Base-by-base conservation (phyloP, 2,113 vertebrate species). In the Oreochromis niloticus region DNA sequence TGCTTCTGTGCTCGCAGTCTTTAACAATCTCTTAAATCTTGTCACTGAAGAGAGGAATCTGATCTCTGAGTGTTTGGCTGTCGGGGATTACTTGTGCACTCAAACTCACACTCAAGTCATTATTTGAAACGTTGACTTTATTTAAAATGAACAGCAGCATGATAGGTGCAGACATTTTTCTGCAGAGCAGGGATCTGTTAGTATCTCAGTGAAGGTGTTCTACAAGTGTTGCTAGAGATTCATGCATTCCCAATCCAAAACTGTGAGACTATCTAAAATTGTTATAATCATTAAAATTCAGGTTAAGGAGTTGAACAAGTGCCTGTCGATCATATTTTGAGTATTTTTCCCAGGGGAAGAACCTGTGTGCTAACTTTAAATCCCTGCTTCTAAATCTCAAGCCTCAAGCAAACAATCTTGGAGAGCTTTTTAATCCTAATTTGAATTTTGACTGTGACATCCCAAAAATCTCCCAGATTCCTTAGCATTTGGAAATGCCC, bases 371-470 rank as follows among this genome's bases (percentile, higher is more conserved):
- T 55, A 75, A 41, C 59, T 9, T 68, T 48, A 80, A 88, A 88
- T 84, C 83, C 85, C 66, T 78, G 48, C 46, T 16, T 48, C 22
- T 59, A 61, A 84, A 83, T 83, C 79, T 80, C 71, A 39, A 85
- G 17, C 90, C 82, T 19, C 19, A 22, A 78, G 88, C 39, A 9
- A 90, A 32, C 80, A 66, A 56, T 78, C 48, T 43, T 9, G 10
- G 14, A 84, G 48, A n/a, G 46, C 39, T 48, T 81, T 81, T 54
- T 78, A 88, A 91, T 92, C 85, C 85, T 30, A 39, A 85, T 78
- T 85, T 89, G 43, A 85, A 85, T 66, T 82, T 55, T 48, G n/a
- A 80, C 61, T 30, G 9, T 24, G 0, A 71, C 48, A 81, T 19
- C 0, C 36, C 11, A 5, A 56, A 80, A 19, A 27, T 50, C 78